A percentile compares a stretch with the other conserved stretches of the same genome.
Evolutionary conservation across 1,140 invertebrate species (phyloP).

Genomic region (Ostrea edulis): DNA sequence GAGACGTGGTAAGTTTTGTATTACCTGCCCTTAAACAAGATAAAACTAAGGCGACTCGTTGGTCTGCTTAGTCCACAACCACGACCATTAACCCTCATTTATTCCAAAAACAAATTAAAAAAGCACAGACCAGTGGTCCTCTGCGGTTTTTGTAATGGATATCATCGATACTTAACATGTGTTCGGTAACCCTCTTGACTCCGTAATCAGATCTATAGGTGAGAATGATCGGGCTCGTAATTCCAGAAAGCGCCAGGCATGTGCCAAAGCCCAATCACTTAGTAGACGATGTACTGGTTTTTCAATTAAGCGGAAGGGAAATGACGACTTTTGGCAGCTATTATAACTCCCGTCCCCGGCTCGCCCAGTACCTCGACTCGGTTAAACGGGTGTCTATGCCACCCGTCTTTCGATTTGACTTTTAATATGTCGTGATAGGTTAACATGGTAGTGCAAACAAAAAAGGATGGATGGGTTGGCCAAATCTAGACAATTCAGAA

Average conservation of each 20-base stretch:
- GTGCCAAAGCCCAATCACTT: not conserved
- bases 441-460: constrained; percentile 31
- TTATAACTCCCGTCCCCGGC: not conserved
- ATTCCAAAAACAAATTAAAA: constrained; percentile 32
- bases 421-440: constrained; percentile 9
- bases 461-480: constrained; percentile 10
- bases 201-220: constrained; percentile 21
- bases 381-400: not conserved
- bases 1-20: not conserved
- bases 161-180: constrained; percentile 21
- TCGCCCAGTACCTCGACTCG: not conserved
- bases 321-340: constrained; percentile 32
- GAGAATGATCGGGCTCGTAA: constrained; percentile 22
- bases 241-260: constrained; percentile 26
- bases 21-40: not conserved
- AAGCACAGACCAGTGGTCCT: constrained; percentile 26
- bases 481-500: constrained; percentile 5
- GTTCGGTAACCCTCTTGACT: constrained; percentile 31
- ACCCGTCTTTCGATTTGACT: not conserved
- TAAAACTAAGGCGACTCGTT: not conserved
- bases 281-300: not conserved
- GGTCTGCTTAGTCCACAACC: not conserved
- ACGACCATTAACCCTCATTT: not conserved
- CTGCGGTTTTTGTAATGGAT: constrained; percentile 31
- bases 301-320: constrained; percentile 28